Base-by-base conservation (phyloP, 92 coral and sea anemone species). In the Zoanthus solanderi region DNA sequence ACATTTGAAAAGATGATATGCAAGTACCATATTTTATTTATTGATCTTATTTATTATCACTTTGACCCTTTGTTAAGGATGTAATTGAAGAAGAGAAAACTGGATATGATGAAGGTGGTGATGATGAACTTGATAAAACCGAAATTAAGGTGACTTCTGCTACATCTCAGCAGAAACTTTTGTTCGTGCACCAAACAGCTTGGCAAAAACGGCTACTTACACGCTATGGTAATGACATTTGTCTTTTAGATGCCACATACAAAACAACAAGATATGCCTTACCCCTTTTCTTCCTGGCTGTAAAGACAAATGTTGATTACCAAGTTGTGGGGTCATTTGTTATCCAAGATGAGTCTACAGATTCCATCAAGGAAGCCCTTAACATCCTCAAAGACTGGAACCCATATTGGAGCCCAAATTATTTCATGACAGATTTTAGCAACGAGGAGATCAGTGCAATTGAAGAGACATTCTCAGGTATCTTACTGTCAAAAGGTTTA, bases 241-340 rank as follows among this genome's bases (percentile, higher is more conserved):
- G 91, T 47, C 84, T 88, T 42, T 69, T 91, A 29, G 92, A 88
- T 53, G 91, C 94, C 9, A 89, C 90, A 30, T 92, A 92, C 88
- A 92, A 85, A 56, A 92, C 92, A 15, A 89, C 94, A 18, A 75
- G 83, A 18, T 92, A 89, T 74, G 76, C 94, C 29, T 54, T 92
- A 2, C 92, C 94, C 12, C 78, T 92, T 56, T 89, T 89, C 56
- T 71, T 60, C 90, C 57, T 89, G 16, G 66, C 66, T 58, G 66
- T 58, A 11, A 58, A 58, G 66, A 58, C 66, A 58, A 58, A 58
- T 58, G 66, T 58, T 58, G 66, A 11, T 58, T 58, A 58, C 66
- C 66, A 58, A 58, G 66, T 58, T 58, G 66, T 58, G 66, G 66
- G 17, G 66, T 69, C 73, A 53, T 82, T 82, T 63, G 73, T 82